A percentile compares a stretch with the other conserved stretches of the same genome.
Evolutionary conservation across 2,113 vertebrate genomes (phyloP).

Genomic region (Pardalotus punctatus): DNA sequence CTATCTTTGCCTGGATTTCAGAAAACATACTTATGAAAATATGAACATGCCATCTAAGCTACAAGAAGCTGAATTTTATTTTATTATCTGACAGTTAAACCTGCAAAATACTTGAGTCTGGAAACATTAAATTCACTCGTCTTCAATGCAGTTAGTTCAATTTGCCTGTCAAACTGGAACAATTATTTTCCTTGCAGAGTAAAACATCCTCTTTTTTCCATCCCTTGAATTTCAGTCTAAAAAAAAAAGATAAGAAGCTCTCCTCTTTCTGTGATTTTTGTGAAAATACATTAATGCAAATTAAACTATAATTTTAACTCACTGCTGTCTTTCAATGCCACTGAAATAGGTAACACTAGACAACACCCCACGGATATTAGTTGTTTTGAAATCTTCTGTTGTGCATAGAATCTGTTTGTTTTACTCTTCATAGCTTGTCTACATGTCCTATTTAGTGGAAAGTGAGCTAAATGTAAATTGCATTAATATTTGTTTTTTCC

Average conservation of each 20-base stretch:
- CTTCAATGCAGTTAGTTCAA: conserved; percentile 10
- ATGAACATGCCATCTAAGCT: neutral
- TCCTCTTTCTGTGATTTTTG: neutral
- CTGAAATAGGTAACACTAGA: neutral
- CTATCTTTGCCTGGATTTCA: neutral
- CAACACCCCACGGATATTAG: neutral
- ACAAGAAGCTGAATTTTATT: neutral
- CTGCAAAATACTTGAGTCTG: neutral
- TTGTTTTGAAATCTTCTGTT: neutral
- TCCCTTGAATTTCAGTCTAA: neutral
- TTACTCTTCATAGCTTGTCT: neutral
- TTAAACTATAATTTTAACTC: conserved; percentile 13
- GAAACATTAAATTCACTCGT: conserved; percentile 7
- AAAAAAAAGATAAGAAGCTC: neutral
- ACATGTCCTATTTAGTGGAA: neutral
- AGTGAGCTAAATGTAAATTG: neutral
- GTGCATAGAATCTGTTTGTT: neutral
- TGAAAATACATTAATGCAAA: conserved; percentile 4
- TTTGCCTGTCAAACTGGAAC: conserved; percentile 48
- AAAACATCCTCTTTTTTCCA: neutral
- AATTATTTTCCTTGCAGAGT: conserved; percentile 10
- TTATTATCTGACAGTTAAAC: neutral
- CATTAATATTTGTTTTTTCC: neutral
- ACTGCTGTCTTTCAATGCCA: neutral
- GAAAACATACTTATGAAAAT: neutral